Base-by-base conservation (phyloP, 1,140 invertebrate species). In the Psix sp. region DNA sequence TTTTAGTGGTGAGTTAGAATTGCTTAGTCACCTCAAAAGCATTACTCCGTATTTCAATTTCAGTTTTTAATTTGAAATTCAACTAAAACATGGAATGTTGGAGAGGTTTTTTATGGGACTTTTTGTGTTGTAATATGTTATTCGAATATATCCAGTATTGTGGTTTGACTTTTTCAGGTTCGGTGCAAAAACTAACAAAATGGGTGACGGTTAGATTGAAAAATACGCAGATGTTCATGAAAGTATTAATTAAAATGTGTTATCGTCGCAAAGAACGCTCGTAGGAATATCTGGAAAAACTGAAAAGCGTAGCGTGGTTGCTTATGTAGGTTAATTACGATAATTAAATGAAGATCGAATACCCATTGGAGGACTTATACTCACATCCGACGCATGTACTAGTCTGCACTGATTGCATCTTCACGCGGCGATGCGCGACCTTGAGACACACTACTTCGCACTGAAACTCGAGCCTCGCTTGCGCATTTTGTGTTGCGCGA, bases 371-470 rank as follows among this genome's bases (percentile, higher is more conserved):
- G 31, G 13, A 24, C 40, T 18, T 11, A 16, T 16, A 17, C 16
- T 11, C 35, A 16, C 11, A 7, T 14, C 5, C 21, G 7, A 39
- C n/a, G 36, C 16, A 39, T 18, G 36, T 39, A 39, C 36, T 7
- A 39, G 20, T 11, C 40, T 9, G 45, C 15, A 16, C 17, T 17
- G 16, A 48, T 48, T 21, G n/a, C 35, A 20, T 48, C 45, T 35
- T 14, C 16, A 14, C 26, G 15, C 29, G 29, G 45, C 45, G 45
- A 33, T 48, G 45, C n/a, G 18, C 38, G 51, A 29, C 51, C 51
- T 56, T 56, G 51, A 42, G 39, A 42, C 48, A 35, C 42, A 42
- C 35, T 11, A 31, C 51, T 36, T 14, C 36, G 38, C 21, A 20
- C 24, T 40, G 51, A 29, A 56, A 56, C 20, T 18, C 24, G 31